phyloP scores from a whole-genome alignment of 2,888 invertebrate species.

The Cheilosia impressa region DNA sequence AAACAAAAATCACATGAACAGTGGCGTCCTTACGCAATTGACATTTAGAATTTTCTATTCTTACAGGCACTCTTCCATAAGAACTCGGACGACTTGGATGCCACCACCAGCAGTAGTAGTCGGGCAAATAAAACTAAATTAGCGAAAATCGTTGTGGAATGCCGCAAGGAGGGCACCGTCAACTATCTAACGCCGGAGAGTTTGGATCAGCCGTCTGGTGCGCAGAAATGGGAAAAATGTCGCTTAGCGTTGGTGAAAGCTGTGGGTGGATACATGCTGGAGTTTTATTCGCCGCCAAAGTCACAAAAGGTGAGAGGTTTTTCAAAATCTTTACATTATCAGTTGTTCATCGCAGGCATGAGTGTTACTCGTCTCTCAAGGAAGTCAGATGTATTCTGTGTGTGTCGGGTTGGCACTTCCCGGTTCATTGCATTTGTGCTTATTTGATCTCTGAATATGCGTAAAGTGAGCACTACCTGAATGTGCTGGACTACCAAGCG shows the following conservation, averaged over 20 bases:
- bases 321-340: neutral
- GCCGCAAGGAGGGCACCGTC: slow-evolving; percentile 96
- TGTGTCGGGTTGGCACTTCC: too few relatives aligned
- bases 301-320: slow-evolving; percentile 89
- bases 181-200: slow-evolving; percentile 97
- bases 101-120: slow-evolving; percentile 89
- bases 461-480: too few relatives aligned
- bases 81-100: slow-evolving; percentile 87
- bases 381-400: too few relatives aligned
- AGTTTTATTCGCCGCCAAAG: slow-evolving; percentile 97
- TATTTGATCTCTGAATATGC: too few relatives aligned
- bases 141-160: slow-evolving; percentile 96
- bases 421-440: too few relatives aligned
- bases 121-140: slow-evolving; percentile 93
- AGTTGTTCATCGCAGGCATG: too few relatives aligned
- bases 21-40: slow-evolving; percentile 76
- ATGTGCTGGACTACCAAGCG: too few relatives aligned
- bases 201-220: slow-evolving; percentile 91
- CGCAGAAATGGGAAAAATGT: slow-evolving; percentile 97
- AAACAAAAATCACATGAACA: slow-evolving; percentile 16
- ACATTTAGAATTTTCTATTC: slow-evolving; percentile 81
- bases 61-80: slow-evolving; percentile 92
- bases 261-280: slow-evolving; percentile 95
- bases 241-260: slow-evolving; percentile 95
- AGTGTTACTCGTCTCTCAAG: too few relatives aligned